These are phyloP conservation scores for Eupristina koningsbergeri DNA, from an alignment of 1,140 invertebrate genomes.

Conservation along the genomic window DNA sequence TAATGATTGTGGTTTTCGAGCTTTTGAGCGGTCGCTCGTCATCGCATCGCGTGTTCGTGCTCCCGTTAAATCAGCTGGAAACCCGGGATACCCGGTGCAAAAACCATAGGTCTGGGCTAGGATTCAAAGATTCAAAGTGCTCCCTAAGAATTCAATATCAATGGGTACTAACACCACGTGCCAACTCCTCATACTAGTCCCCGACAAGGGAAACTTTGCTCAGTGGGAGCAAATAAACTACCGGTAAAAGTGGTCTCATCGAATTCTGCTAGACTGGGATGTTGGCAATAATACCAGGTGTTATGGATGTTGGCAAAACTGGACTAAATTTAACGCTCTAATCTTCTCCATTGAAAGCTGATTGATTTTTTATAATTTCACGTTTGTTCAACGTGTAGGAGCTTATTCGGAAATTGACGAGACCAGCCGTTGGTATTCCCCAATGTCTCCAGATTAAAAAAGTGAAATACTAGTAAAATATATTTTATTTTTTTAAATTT, in stretches of 20 bases:
- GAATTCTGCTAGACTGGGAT: neutral
- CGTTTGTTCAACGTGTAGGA: too few relatives aligned
- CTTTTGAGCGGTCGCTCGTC: too few relatives aligned
- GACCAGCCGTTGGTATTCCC: too few relatives aligned
- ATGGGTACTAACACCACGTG: slow-evolving; percentile 24
- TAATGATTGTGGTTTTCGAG: neutral
- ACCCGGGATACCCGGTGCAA: slow-evolving; percentile 34
- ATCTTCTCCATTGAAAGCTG: neutral
- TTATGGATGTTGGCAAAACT: neutral
- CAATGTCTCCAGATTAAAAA: too few relatives aligned
- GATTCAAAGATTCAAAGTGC: slow-evolving; percentile 4
- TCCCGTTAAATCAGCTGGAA: slow-evolving; percentile 42
- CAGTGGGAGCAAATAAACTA: neutral
- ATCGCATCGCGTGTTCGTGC: too few relatives aligned
- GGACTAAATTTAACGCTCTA: neutral
- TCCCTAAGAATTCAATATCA: slow-evolving; percentile 40
- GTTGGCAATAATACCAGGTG: slow-evolving; percentile 8
- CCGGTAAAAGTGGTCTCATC: slow-evolving; percentile 13
- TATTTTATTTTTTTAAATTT: too few relatives aligned
- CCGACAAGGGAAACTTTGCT: neutral
- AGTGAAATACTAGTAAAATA: too few relatives aligned
- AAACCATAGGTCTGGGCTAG: slow-evolving; percentile 11
- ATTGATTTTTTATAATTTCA: neutral
- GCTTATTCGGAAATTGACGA: too few relatives aligned
- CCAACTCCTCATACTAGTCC: neutral